These are phyloP conservation scores for Nephrotoma flavescens DNA, from an alignment of 2,888 invertebrate species.

Conservation along the genomic window DNA sequence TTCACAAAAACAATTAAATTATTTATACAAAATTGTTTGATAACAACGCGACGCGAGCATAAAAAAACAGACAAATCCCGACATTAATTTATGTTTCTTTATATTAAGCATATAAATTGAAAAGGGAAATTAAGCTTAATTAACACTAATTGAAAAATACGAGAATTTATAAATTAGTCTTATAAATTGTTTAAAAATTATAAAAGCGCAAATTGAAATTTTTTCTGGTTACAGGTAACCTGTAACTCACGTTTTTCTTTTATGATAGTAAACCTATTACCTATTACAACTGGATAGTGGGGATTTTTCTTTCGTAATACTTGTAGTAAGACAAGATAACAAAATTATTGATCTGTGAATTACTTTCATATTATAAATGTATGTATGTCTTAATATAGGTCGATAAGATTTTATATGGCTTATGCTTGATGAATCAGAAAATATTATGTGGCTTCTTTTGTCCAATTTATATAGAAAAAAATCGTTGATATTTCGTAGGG, in stretches of 20 bases:
- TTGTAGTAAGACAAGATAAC: background rate
- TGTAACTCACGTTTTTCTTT: too few relatives aligned
- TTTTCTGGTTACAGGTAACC: background rate
- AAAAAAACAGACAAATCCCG: background rate
- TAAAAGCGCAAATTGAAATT: background rate
- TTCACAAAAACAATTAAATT: background rate
- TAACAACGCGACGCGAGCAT: background rate
- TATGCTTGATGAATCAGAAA: background rate
- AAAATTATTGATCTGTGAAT: background rate
- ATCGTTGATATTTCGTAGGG: too few relatives aligned
- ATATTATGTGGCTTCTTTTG: background rate
- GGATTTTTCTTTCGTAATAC: background rate
- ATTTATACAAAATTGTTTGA: background rate
- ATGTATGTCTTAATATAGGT: background rate
- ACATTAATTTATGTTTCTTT: background rate
- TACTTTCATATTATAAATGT: background rate
- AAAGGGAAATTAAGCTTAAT: background rate
- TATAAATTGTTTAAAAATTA: background rate
- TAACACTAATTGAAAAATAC: background rate
- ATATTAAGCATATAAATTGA: background rate
- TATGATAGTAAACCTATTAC: too few relatives aligned
- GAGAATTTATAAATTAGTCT: background rate
- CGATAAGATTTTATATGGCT: background rate
- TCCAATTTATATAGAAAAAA: too few relatives aligned
- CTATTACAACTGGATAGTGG: too few relatives aligned